These are phyloP conservation scores for Tenrec ecaudatus DNA, from an alignment of 2,113 vertebrate genomes.

Conservation along the genomic window DNA sequence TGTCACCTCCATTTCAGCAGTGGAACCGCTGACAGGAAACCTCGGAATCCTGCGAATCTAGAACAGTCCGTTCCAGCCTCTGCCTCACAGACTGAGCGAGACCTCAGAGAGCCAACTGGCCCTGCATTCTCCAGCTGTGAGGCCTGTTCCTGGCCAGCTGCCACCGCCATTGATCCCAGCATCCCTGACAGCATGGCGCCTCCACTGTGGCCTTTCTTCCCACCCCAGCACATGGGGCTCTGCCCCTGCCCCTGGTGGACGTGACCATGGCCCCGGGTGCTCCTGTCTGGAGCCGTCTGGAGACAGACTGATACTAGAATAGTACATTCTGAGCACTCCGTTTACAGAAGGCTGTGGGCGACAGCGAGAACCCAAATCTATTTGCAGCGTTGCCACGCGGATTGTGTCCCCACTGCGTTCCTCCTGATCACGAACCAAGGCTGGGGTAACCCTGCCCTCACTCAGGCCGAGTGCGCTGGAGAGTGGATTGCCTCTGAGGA, in stretches of 20 bases:
- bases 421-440: too few species aligned
- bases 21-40: not conserved
- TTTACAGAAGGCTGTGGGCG: too few species aligned
- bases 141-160: fast-evolving
- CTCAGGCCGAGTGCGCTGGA: too few species aligned
- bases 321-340: too few species aligned
- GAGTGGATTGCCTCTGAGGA: too few species aligned
- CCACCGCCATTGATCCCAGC: too few species aligned
- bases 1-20: not conserved
- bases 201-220: not conserved
- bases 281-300: fast-evolving
- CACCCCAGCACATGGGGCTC: not conserved
- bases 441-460: too few species aligned
- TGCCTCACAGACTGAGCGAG: not conserved
- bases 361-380: too few species aligned
- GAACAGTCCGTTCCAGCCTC: not conserved
- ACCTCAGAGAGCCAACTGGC: not conserved
- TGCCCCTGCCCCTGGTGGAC: not conserved
- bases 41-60: not conserved
- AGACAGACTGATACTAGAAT: too few species aligned
- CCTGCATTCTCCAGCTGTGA: not conserved
- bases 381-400: too few species aligned
- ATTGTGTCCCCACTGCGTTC: too few species aligned
- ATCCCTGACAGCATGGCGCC: not conserved
- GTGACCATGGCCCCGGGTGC: not conserved